A percentile compares a stretch with the other conserved stretches of the same genome.
Evolutionary conservation across 2,888 invertebrate genomes (phyloP).

Genomic region (Steinernema carpocapsae): DNA sequence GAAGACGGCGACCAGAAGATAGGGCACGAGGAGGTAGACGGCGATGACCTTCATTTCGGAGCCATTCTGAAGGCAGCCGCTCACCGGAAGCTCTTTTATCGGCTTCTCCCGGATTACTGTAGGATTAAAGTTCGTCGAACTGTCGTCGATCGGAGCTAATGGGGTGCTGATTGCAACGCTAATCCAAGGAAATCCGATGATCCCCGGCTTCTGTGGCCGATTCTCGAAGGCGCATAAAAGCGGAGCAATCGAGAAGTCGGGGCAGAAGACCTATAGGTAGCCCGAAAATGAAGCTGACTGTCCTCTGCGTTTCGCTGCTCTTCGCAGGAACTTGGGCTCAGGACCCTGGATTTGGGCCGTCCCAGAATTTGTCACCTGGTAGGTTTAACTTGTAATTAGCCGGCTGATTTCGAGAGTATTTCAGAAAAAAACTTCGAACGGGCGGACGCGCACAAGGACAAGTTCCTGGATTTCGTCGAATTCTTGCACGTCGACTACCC

Average conservation of each 20-base stretch:
- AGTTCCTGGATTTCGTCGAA: not conserved
- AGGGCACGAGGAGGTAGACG: no score
- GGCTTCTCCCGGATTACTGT: not conserved
- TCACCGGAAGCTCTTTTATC: constrained; percentile 1
- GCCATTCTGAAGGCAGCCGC: not conserved
- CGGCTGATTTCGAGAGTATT: not conserved
- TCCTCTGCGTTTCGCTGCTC: not conserved
- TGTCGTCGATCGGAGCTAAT: not conserved
- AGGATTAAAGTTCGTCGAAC: not conserved
- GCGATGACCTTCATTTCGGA: not conserved
- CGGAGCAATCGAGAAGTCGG: not conserved
- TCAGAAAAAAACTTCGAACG: not conserved
- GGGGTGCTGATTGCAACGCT: not conserved
- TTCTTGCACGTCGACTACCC: not conserved
- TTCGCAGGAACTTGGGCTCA: not conserved
- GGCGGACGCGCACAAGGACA: not conserved
- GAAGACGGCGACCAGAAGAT: no score
- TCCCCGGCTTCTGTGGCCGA: no score
- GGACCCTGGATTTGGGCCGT: not conserved
- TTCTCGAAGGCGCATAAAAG: constrained; percentile 9
- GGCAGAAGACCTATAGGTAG: not conserved
- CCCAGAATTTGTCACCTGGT: not conserved
- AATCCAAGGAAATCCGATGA: not conserved
- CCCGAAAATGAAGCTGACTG: not conserved
- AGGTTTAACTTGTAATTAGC: not conserved